phyloP scores from a whole-genome alignment of 23 tunicate genomes.

The Halocynthia aurantium region DNA sequence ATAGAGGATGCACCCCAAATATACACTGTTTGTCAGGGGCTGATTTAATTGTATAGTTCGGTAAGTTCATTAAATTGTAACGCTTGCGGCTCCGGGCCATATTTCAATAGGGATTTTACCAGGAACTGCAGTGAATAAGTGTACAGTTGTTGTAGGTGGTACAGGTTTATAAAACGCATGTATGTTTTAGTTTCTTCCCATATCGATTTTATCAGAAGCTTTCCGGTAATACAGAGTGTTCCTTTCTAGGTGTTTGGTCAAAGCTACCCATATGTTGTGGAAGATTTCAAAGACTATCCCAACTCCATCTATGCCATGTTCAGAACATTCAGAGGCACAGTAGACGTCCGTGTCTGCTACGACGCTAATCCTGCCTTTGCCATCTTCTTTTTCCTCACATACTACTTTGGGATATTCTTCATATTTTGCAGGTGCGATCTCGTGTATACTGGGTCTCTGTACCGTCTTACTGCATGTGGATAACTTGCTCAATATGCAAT shows the following conservation, averaged over 20 bases:
- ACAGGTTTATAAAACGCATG: too few species aligned
- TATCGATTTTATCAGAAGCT: too few species aligned
- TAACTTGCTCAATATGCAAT: too few species aligned
- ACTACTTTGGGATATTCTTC: constrained; percentile 62
- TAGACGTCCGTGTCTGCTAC: constrained; percentile 40
- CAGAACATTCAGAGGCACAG: constrained; percentile 34
- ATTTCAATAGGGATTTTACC: too few species aligned
- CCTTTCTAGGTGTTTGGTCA: constrained; percentile 65
- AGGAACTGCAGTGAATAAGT: too few species aligned
- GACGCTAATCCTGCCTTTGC: constrained; percentile 52
- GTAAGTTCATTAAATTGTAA: too few species aligned
- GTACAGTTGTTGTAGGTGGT: too few species aligned
- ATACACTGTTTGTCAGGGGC: too few species aligned
- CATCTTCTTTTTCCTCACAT: constrained; percentile 54
- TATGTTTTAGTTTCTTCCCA: too few species aligned
- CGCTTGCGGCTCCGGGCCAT: too few species aligned
- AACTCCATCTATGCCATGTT: constrained; percentile 69
- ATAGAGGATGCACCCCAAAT: too few species aligned
- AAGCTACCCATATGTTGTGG: constrained; percentile 24
- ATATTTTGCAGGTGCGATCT: constrained; percentile 60
- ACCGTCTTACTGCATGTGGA: neutral
- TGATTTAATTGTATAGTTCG: too few species aligned
- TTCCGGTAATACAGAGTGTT: neutral
- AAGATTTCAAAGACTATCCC: constrained; percentile 43
- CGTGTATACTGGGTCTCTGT: neutral